Evolutionary conservation across 53 echinoderm and acorn worm species (phyloP).

Genomic region (Zoroaster sp.): DNA sequence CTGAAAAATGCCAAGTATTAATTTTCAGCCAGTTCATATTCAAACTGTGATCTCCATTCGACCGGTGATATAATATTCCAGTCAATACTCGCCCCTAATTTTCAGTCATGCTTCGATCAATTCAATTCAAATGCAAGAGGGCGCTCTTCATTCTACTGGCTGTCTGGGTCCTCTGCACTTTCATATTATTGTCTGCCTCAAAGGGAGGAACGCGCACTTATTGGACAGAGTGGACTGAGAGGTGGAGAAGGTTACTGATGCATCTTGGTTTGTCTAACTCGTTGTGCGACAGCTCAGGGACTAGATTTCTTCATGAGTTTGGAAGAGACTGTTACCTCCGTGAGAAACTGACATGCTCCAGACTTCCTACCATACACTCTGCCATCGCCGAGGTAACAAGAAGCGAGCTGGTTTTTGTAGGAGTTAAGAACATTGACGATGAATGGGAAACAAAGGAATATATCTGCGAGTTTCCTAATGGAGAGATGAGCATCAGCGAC

Average conservation of each 20-base stretch:
- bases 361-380: constrained; percentile 82
- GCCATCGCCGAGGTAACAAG: constrained; percentile 71
- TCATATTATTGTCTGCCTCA: neutral
- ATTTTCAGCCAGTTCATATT: too few relatives aligned
- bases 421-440: constrained; percentile 53
- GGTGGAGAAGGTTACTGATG: neutral
- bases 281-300: constrained; percentile 27
- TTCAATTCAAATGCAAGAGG: neutral
- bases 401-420: constrained; percentile 69
- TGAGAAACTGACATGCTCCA: constrained; percentile 64
- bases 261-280: neutral
- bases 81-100: neutral
- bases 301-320: constrained; percentile 4
- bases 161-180: neutral
- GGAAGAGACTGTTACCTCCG: constrained; percentile 78
- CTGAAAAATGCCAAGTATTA: too few relatives aligned
- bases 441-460: constrained; percentile 62
- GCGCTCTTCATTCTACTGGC: neutral
- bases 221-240: neutral
- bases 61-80: too few relatives aligned
- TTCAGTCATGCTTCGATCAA: neutral
- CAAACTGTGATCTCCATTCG: too few relatives aligned
- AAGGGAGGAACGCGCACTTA: neutral
- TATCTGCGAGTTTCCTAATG: constrained; percentile 72
- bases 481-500: constrained; percentile 63